Conservation (phyloP, 2,888 invertebrate species). For the Hydriomena furcata region DNA sequence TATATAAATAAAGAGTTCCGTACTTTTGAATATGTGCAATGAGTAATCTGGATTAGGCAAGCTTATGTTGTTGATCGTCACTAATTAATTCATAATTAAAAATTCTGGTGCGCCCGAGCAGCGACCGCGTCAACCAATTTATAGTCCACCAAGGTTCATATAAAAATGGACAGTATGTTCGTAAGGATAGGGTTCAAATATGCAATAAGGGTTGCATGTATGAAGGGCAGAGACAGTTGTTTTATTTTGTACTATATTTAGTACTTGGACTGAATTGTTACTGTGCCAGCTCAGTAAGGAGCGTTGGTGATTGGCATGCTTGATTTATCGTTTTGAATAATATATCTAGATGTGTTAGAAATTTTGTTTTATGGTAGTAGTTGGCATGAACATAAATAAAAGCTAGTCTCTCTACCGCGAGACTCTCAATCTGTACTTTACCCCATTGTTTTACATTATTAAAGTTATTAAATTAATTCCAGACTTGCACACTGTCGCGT, state of each 20-base stretch:
- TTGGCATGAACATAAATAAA: too few species aligned
- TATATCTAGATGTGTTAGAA: conserved; percentile 4
- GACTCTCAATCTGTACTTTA: too few species aligned
- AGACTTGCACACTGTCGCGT: too few species aligned
- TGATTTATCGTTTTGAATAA: conserved; percentile 43
- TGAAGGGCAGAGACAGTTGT: conserved; percentile 82
- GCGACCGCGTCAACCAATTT: conserved; percentile 75
- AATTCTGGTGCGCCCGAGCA: conserved; percentile 80
- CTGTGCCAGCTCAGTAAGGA: conserved; percentile 73
- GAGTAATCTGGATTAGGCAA: conserved; percentile 69
- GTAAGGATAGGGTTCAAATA: conserved; percentile 55
- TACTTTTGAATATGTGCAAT: conserved; percentile 45
- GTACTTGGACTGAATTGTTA: conserved; percentile 78
- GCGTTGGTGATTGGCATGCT: conserved; percentile 66
- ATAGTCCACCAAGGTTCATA: conserved; percentile 50
- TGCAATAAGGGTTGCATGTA: conserved; percentile 58
- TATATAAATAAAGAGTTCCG: conserved; percentile 4
- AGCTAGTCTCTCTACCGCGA: too few species aligned
- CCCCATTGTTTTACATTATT: too few species aligned
- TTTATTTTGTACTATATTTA: conserved; percentile 83
- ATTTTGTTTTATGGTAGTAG: background rate
- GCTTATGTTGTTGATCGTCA: conserved; percentile 75
- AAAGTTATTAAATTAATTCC: too few species aligned
- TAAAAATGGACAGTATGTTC: conserved; percentile 62
- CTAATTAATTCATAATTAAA: conserved; percentile 84